Evolutionary conservation across 2,113 vertebrate species (phyloP).

Genomic region (Dolichotis patagonum): DNA sequence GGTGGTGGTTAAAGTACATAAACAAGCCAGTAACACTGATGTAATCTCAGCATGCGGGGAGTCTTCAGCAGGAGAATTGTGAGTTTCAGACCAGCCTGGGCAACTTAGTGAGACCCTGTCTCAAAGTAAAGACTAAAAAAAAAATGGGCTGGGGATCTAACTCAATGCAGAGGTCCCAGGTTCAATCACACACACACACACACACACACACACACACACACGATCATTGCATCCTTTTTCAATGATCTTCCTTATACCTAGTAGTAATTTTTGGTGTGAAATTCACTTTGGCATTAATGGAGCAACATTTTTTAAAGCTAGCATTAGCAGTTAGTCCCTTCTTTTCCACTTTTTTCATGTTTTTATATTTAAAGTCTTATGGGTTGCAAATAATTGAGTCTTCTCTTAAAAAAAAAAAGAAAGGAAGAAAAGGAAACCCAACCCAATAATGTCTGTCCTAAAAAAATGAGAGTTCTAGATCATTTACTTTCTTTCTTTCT

Average conservation of each 20-base stretch:
- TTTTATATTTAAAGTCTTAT: background rate
- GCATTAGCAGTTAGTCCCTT: background rate
- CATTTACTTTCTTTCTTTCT: background rate
- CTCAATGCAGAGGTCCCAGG: background rate
- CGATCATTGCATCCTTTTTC: background rate
- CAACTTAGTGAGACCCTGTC: background rate
- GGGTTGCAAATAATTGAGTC: background rate
- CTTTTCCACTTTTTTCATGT: background rate
- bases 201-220: background rate
- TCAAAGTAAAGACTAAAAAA: background rate
- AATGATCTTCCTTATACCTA: background rate
- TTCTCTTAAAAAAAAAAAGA: background rate
- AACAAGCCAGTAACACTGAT: background rate
- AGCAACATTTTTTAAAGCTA: background rate
- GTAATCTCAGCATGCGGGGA: background rate
- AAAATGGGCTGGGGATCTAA: background rate
- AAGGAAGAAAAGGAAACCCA: background rate
- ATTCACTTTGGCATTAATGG: background rate
- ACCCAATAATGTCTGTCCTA: background rate
- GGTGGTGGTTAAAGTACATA: background rate
- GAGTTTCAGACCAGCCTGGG: background rate
- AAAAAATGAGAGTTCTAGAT: too few species aligned
- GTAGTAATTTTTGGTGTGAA: background rate
- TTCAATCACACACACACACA: background rate
- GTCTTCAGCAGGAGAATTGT: background rate